Base-by-base conservation (phyloP, 2,888 invertebrate species). In the Eupithecia centaureata region DNA sequence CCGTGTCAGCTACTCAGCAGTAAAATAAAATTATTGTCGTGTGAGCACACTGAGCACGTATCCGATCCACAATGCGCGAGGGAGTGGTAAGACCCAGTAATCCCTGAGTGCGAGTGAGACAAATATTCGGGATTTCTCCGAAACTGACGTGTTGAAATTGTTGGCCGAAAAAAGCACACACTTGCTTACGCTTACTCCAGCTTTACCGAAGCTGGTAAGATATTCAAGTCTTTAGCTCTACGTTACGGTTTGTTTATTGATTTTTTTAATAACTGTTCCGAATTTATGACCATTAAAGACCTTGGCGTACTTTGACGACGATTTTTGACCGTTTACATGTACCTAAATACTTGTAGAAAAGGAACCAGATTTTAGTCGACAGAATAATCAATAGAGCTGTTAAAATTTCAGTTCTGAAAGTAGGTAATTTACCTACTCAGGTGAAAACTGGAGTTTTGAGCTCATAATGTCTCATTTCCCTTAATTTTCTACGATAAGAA, bases 21-120 rank as follows among this genome's bases (percentile, higher is more conserved):
- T 56, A 56, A 56, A 57, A 57, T 56, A 56, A 56, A 57, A 57
- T 57, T 32, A 32, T 57, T 32, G 57, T 57, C 32, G 57, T 57
- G 18, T 33, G 57, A 32, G 57, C 57, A 33, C 32, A 32, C 18
- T 33, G 57, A 32, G 57, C 57, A 33, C 32, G 57, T 30, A 57
- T 57, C 57, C 57, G 57, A 33, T 57, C 57, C 32, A 30, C 54
- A 28, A 10, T 15, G 54, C 27, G n/a, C 27, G 57, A 32, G 57
- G n/a, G 32, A 57, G 56, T 27, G 18, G 56, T 57, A 30, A 56
- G 30, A 56, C 30, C 57, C 18, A 32, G 32, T 22, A 30, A 33
- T 30, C 57, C 0, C 12, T 32, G 18, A 57, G 57, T 33, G 57
- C 18, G 57, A 57, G 57, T 8, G 57, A 57, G 57, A 32, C 32